Percentiles rank a stretch among this genome's conserved stretches.
phyloP scores from a whole-genome alignment of 2,888 invertebrate species.

The Hemistola chrysoprasaria region DNA sequence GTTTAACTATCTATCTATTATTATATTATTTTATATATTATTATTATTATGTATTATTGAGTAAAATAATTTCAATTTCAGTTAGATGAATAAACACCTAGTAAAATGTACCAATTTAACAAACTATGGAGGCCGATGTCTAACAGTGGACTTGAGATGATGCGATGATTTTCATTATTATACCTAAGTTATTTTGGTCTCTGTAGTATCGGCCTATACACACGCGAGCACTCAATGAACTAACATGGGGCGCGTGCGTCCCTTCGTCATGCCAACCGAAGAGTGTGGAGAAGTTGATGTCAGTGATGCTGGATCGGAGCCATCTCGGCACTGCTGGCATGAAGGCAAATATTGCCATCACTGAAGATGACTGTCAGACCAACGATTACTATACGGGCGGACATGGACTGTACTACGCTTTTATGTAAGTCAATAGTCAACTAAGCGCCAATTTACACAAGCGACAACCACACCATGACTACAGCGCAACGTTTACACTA shows the following conservation, averaged over 20 bases:
- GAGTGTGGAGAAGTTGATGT: constrained; percentile 55
- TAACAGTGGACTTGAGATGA: too few relatives aligned
- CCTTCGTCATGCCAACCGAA: constrained; percentile 66
- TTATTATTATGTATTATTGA: too few relatives aligned
- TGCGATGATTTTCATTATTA: too few relatives aligned
- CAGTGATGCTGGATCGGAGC: constrained; percentile 58
- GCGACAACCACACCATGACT: too few relatives aligned
- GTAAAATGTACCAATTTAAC: too few relatives aligned
- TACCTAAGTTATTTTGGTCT: too few relatives aligned
- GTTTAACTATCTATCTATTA: too few relatives aligned
- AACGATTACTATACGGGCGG: constrained; percentile 41
- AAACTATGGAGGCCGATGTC: too few relatives aligned
- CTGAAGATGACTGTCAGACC: constrained; percentile 55
- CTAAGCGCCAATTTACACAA: not conserved
- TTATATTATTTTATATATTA: too few relatives aligned
- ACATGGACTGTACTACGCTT: constrained; percentile 53
- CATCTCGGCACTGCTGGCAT: constrained; percentile 65
- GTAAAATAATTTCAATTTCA: too few relatives aligned
- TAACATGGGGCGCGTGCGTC: constrained; percentile 81
- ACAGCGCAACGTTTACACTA: too few relatives aligned
- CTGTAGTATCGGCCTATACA: constrained; percentile 51
- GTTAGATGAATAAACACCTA: too few relatives aligned
- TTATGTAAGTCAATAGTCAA: constrained; percentile 49
- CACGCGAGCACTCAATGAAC: constrained; percentile 55
- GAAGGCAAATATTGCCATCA: constrained; percentile 48